Conservation (phyloP, 2,113 vertebrate genomes). For the Lepus timidus region DNA sequence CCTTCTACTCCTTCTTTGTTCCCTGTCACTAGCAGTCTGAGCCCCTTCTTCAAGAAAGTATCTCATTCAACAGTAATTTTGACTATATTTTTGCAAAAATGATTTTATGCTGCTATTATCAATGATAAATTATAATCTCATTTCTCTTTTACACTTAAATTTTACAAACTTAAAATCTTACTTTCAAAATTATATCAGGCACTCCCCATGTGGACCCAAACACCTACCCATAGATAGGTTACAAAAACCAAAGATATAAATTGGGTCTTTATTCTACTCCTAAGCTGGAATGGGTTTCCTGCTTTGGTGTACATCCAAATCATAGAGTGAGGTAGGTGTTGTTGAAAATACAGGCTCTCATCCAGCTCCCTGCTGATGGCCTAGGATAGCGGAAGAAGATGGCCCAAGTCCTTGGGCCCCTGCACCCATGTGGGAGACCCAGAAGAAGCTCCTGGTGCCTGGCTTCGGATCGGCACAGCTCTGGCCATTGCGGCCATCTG, state of each 20-base stretch:
- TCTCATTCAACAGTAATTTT: neutral
- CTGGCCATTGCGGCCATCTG: too few species aligned
- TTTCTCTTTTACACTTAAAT: slow-evolving; percentile 31
- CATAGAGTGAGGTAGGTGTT: neutral
- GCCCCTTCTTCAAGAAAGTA: neutral
- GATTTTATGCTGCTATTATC: neutral
- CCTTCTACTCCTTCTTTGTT: neutral
- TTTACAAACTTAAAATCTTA: neutral
- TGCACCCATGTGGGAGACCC: too few species aligned
- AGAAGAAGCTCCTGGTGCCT: too few species aligned
- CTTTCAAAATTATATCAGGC: neutral
- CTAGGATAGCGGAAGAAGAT: too few species aligned
- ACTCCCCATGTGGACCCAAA: neutral
- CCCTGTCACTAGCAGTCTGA: neutral
- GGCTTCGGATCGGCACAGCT: too few species aligned
- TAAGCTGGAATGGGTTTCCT: neutral
- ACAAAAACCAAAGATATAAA: neutral
- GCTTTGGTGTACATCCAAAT: neutral
- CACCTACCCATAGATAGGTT: neutral
- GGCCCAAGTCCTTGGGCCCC: too few species aligned
- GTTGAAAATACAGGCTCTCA: neutral
- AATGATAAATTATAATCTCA: neutral
- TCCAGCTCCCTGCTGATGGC: too few species aligned
- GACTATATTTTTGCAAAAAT: neutral
- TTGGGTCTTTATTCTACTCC: neutral